A percentile compares a stretch with the other conserved stretches of the same genome.
Evolutionary conservation across 1,140 invertebrate species (phyloP).

Genomic region (Sinella curviseta): DNA sequence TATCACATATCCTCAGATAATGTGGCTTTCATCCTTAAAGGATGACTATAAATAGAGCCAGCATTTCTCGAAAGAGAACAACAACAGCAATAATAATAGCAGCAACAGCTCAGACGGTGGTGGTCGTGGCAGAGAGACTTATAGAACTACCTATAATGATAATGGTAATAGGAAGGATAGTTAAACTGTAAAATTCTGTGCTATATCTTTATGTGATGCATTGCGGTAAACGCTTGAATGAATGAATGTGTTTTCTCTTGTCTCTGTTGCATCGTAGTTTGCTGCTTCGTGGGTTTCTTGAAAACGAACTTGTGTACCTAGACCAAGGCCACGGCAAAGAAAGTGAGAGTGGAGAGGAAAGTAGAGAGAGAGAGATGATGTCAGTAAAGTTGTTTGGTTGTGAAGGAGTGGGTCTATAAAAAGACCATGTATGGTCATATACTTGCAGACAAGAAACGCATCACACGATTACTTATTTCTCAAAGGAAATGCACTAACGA

Average conservation of each 20-base stretch:
- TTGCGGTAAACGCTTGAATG: conserved; percentile 6
- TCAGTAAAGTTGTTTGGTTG: too few relatives aligned
- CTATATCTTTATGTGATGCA: conserved; percentile 19
- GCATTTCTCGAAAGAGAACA: too few relatives aligned
- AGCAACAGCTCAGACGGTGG: too few relatives aligned
- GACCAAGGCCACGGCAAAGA: neutral
- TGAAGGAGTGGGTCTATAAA: too few relatives aligned
- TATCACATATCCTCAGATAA: neutral
- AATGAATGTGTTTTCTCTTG: neutral
- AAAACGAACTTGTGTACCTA: neutral
- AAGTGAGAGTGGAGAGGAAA: neutral
- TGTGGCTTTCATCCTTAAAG: neutral
- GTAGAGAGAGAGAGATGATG: too few relatives aligned
- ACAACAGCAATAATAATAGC: too few relatives aligned
- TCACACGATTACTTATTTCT: neutral
- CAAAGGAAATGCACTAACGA: neutral
- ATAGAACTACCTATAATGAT: too few relatives aligned
- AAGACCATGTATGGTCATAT: neutral
- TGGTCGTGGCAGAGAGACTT: too few relatives aligned
- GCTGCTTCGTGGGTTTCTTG: neutral
- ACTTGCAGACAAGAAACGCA: neutral
- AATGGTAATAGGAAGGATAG: neutral
- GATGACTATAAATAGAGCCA: neutral
- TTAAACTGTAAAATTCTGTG: too few relatives aligned
- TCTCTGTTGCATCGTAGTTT: conserved; percentile 1